phyloP scores from a whole-genome alignment of 2,113 vertebrate genomes.

The Chiloscyllium plagiosum region DNA sequence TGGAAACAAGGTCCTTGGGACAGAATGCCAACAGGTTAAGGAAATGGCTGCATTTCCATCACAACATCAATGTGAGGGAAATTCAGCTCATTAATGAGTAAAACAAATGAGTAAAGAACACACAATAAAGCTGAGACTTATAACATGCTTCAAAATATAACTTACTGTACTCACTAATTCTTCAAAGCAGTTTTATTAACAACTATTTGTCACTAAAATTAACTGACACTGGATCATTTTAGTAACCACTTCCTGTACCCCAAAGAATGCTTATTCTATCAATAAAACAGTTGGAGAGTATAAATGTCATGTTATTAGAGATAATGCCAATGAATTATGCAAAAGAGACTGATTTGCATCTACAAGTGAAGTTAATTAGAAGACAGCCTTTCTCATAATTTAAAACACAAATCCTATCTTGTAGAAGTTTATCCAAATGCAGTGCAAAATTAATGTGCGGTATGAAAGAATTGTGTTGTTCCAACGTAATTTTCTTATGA shows the following conservation, averaged over 20 bases:
- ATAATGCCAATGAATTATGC: constrained; percentile 9
- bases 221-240: background rate
- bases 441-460: background rate
- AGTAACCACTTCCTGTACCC: background rate
- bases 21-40: background rate
- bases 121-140: background rate
- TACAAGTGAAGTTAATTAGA: background rate
- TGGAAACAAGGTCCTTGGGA: background rate
- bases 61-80: background rate
- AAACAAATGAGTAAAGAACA: background rate
- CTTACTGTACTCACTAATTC: background rate
- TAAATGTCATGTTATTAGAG: constrained; percentile 8
- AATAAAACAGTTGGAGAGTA: background rate
- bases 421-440: background rate
- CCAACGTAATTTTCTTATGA: background rate
- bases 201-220: background rate
- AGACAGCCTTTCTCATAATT: background rate
- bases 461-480: background rate
- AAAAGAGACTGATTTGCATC: background rate
- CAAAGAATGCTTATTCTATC: background rate
- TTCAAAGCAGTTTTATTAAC: background rate
- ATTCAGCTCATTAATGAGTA: background rate
- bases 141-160: background rate
- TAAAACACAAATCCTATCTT: constrained; percentile 1
- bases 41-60: background rate